Percentiles rank a stretch among this genome's conserved stretches.
phyloP scores from a whole-genome alignment of 37 sponge, comb jelly and placozoan species.

The Theonella swinhoei region DNA sequence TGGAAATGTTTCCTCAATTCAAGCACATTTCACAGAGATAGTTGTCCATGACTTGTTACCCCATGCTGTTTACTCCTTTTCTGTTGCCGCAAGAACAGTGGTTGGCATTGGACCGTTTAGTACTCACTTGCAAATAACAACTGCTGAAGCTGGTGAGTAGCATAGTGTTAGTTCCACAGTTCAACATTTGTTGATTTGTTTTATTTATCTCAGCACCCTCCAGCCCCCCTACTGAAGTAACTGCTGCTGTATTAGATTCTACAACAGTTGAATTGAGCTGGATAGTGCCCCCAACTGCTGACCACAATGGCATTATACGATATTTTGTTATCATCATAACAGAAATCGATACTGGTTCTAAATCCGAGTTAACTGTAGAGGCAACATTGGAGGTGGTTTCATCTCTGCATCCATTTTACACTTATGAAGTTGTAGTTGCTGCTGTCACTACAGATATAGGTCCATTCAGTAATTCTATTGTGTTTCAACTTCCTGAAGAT shows the following conservation, averaged over 20 bases:
- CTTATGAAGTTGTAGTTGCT: neutral
- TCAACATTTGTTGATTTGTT: too few species aligned
- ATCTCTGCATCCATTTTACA: conserved; percentile 13
- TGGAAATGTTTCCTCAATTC: neutral
- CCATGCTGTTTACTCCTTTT: neutral
- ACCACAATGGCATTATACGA: conserved; percentile 30
- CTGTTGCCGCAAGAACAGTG: conserved; percentile 12
- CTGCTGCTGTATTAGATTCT: neutral
- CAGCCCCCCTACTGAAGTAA: neutral
- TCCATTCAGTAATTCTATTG: neutral
- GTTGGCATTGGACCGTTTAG: conserved; percentile 24
- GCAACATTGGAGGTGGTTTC: neutral
- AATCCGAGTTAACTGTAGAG: neutral
- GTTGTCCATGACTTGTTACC: conserved; percentile 6
- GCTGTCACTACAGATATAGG: neutral
- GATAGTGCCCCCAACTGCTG: conserved; percentile 3
- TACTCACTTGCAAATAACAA: neutral
- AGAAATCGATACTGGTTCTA: conserved; percentile 8
- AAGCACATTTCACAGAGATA: neutral
- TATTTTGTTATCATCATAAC: conserved; percentile 9
- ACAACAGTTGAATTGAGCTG: conserved; percentile 13
- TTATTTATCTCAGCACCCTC: neutral
- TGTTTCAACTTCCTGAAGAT: conserved; percentile 5
- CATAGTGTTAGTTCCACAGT: too few species aligned
- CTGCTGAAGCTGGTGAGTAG: conserved; percentile 10